Evolutionary conservation across 2,797 vertebrate genomes (phyloP), one percentile per base, ranked within the genome.

Genomic region (Darevskia nairensis): DNA sequence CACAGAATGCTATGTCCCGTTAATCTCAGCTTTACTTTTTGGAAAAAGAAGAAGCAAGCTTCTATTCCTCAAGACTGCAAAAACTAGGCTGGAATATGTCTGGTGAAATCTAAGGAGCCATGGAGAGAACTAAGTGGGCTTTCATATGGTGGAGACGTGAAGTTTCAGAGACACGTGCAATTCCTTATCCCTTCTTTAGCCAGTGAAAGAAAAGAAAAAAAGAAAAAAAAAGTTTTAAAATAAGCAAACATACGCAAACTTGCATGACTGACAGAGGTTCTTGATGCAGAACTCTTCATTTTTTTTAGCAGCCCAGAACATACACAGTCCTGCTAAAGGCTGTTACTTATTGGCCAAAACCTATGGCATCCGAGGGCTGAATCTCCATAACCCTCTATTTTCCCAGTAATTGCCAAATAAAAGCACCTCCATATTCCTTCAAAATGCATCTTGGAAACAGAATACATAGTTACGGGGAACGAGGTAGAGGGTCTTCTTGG

Each of bases 71-170:
- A 55, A n/a, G 59, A 32, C 15, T 32, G 8, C 23, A 69, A 69
- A n/a, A 74, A 29, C 80, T 29, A 66, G 29, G 8, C 41, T 68
- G 29, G 19, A 35, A 82, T 89, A 41, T 61, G 39, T n/a, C 39
- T 84, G 29, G n/a, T 72, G 39, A 75, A 85, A 83, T n/a, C 32
- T 25, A 59, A 88, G 75, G 50, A 59, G 15, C 46, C 10, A n/a
- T 41, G 66, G 59, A 82, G 25, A 44, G 66, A 88, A 78, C n/a
- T n/a, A 89, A 39, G 23, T 27, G 74, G 50, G 39, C 64, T 80
- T 84, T 80, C 66, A 75, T 66, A 79, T 79, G 35, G 69, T 23
- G 64, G 39, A 68, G 39, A 84, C 15, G 46, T 44, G 15, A 64
- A 19, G 17, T 39, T 79, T 64, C 39, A 84, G 87, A 80, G 50